Percentiles rank a stretch among this genome's conserved stretches.
Conservation (phyloP, 1,140 invertebrate species). For the Sinella curviseta region DNA sequence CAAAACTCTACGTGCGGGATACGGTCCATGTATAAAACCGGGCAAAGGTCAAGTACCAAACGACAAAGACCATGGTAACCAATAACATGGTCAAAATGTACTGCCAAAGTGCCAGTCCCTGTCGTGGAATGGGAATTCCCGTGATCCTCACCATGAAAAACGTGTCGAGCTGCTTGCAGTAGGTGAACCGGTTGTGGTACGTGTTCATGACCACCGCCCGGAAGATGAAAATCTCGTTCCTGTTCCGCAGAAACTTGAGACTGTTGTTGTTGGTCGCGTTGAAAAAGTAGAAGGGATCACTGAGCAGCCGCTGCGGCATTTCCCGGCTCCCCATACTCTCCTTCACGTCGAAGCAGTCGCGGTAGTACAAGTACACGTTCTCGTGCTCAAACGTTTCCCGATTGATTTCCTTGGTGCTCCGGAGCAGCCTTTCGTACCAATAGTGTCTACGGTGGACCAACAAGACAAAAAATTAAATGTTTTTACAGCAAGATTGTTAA, state of each 20-base stretch:
- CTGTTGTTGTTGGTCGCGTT: conserved; percentile 38
- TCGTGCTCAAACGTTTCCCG: not conserved
- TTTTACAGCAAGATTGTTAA: too few species aligned
- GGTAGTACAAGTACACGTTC: conserved; percentile 39
- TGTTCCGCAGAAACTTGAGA: conserved; percentile 14
- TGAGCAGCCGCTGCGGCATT: not conserved
- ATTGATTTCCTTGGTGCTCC: not conserved
- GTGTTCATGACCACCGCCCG: conserved; percentile 45
- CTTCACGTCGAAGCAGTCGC: conserved; percentile 27
- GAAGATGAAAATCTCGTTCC: conserved; percentile 44
- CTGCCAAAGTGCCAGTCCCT: conserved; percentile 24
- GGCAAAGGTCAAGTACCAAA: not conserved
- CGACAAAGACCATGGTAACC: not conserved
- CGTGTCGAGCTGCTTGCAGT: conserved; percentile 37
- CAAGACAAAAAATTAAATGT: not conserved
- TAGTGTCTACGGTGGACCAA: not conserved
- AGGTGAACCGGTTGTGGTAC: conserved; percentile 40
- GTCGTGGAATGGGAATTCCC: conserved; percentile 30
- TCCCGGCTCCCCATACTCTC: not conserved
- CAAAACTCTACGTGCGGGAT: too few species aligned
- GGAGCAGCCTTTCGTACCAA: not conserved
- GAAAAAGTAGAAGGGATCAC: conserved; percentile 12
- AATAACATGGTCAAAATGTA: conserved; percentile 27
- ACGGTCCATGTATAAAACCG: not conserved
- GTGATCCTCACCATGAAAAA: conserved; percentile 37